phyloP scores from a whole-genome alignment of 2,113 vertebrate genomes.

The Gallinago media region DNA sequence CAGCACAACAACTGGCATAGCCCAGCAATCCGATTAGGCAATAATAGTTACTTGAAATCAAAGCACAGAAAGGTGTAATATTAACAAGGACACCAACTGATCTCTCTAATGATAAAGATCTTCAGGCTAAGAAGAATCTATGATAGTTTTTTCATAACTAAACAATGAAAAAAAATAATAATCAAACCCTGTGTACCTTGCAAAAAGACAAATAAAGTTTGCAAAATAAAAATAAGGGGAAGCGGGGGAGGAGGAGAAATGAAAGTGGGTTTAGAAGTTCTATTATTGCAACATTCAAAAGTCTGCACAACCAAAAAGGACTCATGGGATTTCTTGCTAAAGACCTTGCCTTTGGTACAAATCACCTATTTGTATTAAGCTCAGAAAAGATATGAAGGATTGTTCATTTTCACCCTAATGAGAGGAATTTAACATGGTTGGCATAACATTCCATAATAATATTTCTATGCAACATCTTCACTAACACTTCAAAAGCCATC shows the following conservation, averaged over 20 bases:
- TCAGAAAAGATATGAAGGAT: background rate
- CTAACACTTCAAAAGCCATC: constrained; percentile 23
- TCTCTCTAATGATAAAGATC: background rate
- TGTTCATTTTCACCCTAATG: constrained; percentile 3
- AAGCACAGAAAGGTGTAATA: background rate
- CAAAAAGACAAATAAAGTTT: background rate
- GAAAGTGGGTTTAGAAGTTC: background rate
- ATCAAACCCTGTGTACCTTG: background rate
- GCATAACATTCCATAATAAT: background rate
- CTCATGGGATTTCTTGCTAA: background rate
- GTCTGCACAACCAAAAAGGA: background rate
- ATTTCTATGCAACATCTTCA: background rate
- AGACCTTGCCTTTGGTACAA: background rate
- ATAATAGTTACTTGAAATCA: background rate
- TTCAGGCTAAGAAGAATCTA: background rate
- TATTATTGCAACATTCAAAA: background rate
- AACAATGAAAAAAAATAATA: background rate
- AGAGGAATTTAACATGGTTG: constrained; percentile 16
- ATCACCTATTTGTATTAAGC: constrained; percentile 1
- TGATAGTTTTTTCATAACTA: background rate
- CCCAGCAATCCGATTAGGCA: background rate
- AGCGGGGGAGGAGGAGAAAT: no score
- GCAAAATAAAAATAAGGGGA: background rate
- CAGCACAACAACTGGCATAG: background rate
- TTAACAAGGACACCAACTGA: background rate